A percentile compares a stretch with the other conserved stretches of the same genome.
phyloP scores from a whole-genome alignment of 2,888 invertebrate genomes.

The Conops quadrifasciatus region DNA sequence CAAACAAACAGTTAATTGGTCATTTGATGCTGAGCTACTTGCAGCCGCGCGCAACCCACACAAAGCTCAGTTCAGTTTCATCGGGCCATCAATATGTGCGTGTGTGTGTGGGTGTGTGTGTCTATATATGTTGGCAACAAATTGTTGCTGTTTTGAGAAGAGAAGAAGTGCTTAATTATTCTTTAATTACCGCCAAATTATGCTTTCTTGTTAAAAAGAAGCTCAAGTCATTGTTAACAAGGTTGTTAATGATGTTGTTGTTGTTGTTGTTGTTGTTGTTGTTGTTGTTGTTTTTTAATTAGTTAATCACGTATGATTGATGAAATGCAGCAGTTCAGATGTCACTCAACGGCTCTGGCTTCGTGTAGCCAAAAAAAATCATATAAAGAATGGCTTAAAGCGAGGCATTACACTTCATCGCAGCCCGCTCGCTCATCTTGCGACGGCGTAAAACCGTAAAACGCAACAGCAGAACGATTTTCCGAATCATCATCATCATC shows the following conservation, averaged over 20 bases:
- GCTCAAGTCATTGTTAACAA: background rate
- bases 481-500: too few species aligned
- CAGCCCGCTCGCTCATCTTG: background rate
- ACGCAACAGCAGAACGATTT: too few species aligned
- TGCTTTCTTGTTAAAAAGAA: constrained; percentile 11
- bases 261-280: constrained; percentile 4
- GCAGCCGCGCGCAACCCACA: constrained; percentile 26
- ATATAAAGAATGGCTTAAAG: constrained; percentile 25
- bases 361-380: constrained; percentile 13
- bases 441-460: background rate
- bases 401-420: background rate
- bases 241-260: background rate
- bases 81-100: background rate
- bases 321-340: constrained; percentile 25
- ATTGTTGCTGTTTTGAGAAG: constrained; percentile 6
- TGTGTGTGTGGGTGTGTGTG: constrained; percentile 9
- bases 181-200: constrained; percentile 25
- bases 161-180: background rate
- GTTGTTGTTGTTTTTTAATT: constrained; percentile 12
- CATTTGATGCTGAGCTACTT: constrained; percentile 25
- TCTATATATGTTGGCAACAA: background rate
- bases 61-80: constrained; percentile 5
- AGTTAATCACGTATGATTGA: constrained; percentile 27
- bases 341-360: constrained; percentile 27
- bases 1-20: background rate